phyloP scores from a whole-genome alignment of 2,113 vertebrate species.

The Chionis minor region DNA sequence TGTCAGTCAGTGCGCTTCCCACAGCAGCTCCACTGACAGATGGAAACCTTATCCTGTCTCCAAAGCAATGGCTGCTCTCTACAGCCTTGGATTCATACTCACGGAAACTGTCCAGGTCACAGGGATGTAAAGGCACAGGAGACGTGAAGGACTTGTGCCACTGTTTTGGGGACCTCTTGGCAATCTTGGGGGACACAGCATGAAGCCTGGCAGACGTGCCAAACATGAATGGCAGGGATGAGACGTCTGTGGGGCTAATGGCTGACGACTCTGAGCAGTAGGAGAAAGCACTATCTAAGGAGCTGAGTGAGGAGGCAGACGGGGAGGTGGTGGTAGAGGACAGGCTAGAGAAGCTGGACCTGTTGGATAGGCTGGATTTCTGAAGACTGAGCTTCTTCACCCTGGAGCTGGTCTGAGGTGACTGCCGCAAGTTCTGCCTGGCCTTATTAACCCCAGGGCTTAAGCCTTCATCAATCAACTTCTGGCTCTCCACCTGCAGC shows the following conservation, averaged over 20 bases:
- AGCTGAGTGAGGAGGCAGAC: slow-evolving; percentile 78
- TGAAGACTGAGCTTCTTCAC: slow-evolving; percentile 56
- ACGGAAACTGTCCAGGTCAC: slow-evolving; percentile 21
- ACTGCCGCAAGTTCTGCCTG: slow-evolving; percentile 59
- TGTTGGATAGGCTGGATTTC: slow-evolving; percentile 61
- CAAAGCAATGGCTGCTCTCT: not conserved
- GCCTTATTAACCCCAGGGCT: slow-evolving; percentile 8
- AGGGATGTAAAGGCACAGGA: not conserved
- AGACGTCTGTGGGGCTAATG: slow-evolving; percentile 62
- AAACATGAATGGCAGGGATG: slow-evolving; percentile 69
- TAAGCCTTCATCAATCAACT: slow-evolving; percentile 53
- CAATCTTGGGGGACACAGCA: slow-evolving; percentile 58
- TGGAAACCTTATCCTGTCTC: not conserved
- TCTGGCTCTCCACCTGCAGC: slow-evolving; percentile 66
- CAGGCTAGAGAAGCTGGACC: slow-evolving; percentile 78
- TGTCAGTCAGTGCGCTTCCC: not conserved
- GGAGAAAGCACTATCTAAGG: slow-evolving; percentile 78
- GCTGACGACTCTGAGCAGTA: slow-evolving; percentile 75
- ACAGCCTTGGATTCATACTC: not conserved
- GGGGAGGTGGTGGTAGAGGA: slow-evolving; percentile 78
- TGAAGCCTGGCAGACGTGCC: slow-evolving; percentile 67
- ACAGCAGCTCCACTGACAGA: not conserved
- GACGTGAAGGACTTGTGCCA: slow-evolving; percentile 61
- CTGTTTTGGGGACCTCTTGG: slow-evolving; percentile 47
- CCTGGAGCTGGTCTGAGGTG: slow-evolving; percentile 26